These are phyloP conservation scores for Steromphala cineraria DNA, from an alignment of 2,888 invertebrate species.

Conservation along the genomic window DNA sequence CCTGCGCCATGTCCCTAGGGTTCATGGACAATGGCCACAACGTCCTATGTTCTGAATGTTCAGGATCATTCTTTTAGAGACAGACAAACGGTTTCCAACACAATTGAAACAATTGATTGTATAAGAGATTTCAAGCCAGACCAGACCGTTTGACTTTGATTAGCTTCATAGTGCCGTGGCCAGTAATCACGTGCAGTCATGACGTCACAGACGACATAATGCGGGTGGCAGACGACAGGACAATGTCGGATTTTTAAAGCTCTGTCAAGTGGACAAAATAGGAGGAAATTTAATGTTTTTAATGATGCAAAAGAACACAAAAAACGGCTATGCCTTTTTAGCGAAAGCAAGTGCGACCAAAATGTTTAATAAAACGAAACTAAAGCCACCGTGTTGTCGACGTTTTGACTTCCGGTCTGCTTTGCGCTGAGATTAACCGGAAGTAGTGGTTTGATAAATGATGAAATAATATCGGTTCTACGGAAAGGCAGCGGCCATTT, in stretches of 20 bases:
- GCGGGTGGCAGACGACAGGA: constrained; percentile 13
- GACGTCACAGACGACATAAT: constrained; percentile 1
- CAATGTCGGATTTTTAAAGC: neutral
- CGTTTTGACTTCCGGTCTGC: constrained; percentile 18
- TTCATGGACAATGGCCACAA: neutral
- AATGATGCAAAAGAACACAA: neutral
- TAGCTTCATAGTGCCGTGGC: neutral
- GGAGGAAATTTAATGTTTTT: constrained; percentile 13
- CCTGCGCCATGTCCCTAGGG: neutral
- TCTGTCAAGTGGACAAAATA: constrained; percentile 9
- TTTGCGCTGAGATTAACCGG: constrained; percentile 19
- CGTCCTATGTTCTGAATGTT: too few relatives aligned
- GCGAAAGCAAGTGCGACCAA: neutral
- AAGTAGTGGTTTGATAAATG: constrained; percentile 29
- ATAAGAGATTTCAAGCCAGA: neutral
- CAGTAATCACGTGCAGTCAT: neutral
- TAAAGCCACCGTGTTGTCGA: constrained; percentile 6
- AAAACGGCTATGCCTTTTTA: neutral
- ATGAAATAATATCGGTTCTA: constrained; percentile 23
- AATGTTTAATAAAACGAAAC: constrained; percentile 14
- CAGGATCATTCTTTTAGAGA: too few relatives aligned
- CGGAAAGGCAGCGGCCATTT: neutral
- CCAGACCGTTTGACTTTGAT: constrained; percentile 12
- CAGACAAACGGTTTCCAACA: too few relatives aligned
- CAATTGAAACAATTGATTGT: too few relatives aligned